Evolutionary conservation across 2,888 invertebrate species (phyloP), one percentile per base, ranked within the genome.

Genomic region (Euphydryas editha): DNA sequence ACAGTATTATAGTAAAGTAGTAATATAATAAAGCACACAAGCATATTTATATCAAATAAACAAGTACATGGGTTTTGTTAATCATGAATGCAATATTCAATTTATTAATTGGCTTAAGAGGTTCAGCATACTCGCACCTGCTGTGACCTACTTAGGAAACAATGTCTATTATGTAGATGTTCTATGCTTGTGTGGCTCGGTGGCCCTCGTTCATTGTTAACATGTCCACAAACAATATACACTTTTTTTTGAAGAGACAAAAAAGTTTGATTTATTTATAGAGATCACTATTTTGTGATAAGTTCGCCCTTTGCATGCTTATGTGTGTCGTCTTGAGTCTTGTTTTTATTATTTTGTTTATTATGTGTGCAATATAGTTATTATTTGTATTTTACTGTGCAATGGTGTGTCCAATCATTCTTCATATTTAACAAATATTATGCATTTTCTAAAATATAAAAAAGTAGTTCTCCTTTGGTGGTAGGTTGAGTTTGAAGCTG

Each of bases 91-190:
- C 42, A 20, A 42, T 58, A 58, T 51, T 24, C 13, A 8, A 51
- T 54, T 54, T 49, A 49, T 58, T 51, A 58, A 51, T 58, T 30
- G 51, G 17, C 30, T 20, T 30, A 54, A 36, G 54, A 36, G 39
- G 10, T 10, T 21, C 20, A 17, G 51, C 42, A 49, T 36, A 47
- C 47, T 49, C 13, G 57, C 15, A 49, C 62, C 62, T 49, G 55
- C 10, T 56, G 49, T 59, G 59, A 65, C 65, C 65, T 65, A 65
- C 59, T 59, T 65, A 39, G 17, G 37, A 55, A 65, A 59, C 65
- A 65, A 65, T 59, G 65, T 57, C 21, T 46, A 54, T 63, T 59
- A 58, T 63, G 49, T 47, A 54, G 54, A n/a, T 54, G 36, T 24
- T 15, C 20, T 56, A 21, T 62, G 62, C 39, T 47, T 24, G 62